Evolutionary conservation across 2,113 vertebrate genomes (phyloP), one percentile per base, ranked within the genome.

Genomic region (Oreamnos americanus): DNA sequence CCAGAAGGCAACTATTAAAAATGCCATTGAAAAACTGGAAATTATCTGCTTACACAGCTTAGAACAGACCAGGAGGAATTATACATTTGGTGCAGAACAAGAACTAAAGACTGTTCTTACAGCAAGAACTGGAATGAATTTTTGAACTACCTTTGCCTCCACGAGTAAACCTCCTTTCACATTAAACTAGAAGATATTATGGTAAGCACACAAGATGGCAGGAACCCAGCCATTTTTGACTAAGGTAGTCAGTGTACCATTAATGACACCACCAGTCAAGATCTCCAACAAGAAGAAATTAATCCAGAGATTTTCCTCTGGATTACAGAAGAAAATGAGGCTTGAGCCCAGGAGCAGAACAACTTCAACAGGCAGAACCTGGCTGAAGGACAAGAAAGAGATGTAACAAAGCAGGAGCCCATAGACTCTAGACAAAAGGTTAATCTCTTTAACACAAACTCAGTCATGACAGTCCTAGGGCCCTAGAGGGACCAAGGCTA

Each of bases 1-100:
- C 96, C 96, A 98, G 98, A 97, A 98, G 74, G 96, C 57, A 96
- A 95, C 96, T 97, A 97, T 97, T 97, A 97, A 98, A 97, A 98
- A 96, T 95, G 82, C 91, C 71, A 96, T 96, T 98, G 97, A 98
- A 97, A 97, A 97, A 95, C 82, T 91, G 88, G 86, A 97, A 97
- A 97, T 98, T 91, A 96, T 97, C 96, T 97, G 71, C 94, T 98
- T 96, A 96, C 94, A 97, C 94, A 96, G 96, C 83, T 97, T 94
- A 98, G 97, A 97, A 97, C 91, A 97, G 95, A 94, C 55, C 88
- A 89, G 30, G 57, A 91, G 86, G 84, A 83, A 94, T 95, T 97
- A 86, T 30, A 25, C 82, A 93, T 85, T 91, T 81, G 87, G 88
- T 97, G 62, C 78, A 94, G 96, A 97, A 96, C 71, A 92, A 95